These are phyloP conservation scores for Engystomops pustulosus DNA, from an alignment of 2,113 vertebrate genomes.

Conservation along the genomic window DNA sequence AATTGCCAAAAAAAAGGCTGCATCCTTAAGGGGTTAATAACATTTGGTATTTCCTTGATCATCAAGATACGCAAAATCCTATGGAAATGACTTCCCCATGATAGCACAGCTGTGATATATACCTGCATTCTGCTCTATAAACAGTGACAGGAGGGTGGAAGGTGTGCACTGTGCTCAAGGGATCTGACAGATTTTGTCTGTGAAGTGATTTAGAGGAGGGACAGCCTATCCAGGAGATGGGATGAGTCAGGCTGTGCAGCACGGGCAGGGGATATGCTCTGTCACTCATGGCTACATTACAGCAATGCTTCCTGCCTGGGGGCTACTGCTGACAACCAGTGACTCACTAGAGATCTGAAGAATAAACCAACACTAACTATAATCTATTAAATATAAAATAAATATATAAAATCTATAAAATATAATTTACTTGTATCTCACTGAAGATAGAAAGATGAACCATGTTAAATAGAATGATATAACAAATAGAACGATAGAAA, in stretches of 20 bases:
- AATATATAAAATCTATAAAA: too few relatives aligned
- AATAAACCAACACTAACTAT: neutral
- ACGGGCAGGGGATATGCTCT: constrained; percentile 69
- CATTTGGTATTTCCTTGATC: neutral
- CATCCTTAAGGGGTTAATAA: too few relatives aligned
- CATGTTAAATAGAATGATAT: too few relatives aligned
- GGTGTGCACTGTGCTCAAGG: neutral
- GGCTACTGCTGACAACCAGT: neutral
- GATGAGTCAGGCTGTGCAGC: constrained; percentile 24
- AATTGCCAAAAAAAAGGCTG: too few relatives aligned
- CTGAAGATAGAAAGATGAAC: too few relatives aligned
- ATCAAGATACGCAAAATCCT: neutral
- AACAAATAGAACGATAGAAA: too few relatives aligned
- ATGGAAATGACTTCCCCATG: neutral
- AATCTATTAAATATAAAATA: too few relatives aligned
- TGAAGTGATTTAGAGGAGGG: constrained; percentile 5
- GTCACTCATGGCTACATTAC: constrained; percentile 53
- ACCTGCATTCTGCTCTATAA: neutral
- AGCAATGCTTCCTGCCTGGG: constrained; percentile 8
- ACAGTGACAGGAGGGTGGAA: constrained; percentile 26
- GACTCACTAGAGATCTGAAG: neutral
- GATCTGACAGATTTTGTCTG: constrained; percentile 25
- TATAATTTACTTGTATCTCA: too few relatives aligned
- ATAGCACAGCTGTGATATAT: neutral
- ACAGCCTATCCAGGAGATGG: constrained; percentile 41